Percentiles rank a stretch among this genome's conserved stretches.
phyloP scores from a whole-genome alignment of 1,140 invertebrate species.

The Spodoptera frugiperda region DNA sequence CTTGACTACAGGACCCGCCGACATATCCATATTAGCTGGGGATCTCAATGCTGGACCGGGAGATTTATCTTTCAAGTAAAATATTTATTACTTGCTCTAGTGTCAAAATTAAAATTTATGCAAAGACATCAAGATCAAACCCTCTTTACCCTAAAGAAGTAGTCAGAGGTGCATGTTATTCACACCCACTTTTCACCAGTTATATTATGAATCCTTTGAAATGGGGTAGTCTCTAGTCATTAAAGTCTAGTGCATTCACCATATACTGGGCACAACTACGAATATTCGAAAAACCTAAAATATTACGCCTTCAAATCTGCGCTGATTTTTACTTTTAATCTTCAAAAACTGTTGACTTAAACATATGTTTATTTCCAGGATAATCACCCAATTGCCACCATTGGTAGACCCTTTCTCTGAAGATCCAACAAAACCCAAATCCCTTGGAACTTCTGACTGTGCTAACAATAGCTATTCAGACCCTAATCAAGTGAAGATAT shows the following conservation, averaged over 20 bases:
- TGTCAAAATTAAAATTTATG: too few species aligned
- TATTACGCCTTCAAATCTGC: too few species aligned
- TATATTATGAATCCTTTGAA: too few species aligned
- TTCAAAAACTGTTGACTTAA: not conserved
- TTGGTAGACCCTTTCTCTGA: conserved; percentile 82
- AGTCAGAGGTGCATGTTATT: too few species aligned
- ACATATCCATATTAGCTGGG: conserved; percentile 95
- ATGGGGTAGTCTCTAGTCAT: too few species aligned
- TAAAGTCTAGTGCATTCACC: too few species aligned
- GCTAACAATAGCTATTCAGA: conserved; percentile 94
- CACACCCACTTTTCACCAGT: too few species aligned
- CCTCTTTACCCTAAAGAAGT: too few species aligned
- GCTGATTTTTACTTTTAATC: too few species aligned
- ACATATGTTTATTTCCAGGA: conserved; percentile 68
- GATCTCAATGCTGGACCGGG: conserved; percentile 97
- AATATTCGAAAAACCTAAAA: too few species aligned
- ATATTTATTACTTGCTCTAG: not conserved
- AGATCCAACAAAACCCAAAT: conserved; percentile 51
- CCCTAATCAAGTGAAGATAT: conserved; percentile 81
- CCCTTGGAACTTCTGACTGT: conserved; percentile 91
- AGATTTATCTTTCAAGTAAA: conserved; percentile 92
- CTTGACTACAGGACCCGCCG: conserved; percentile 91
- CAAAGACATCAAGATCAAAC: too few species aligned
- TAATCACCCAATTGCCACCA: conserved; percentile 85
- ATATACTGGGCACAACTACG: too few species aligned